phyloP scores from a whole-genome alignment of 2,888 invertebrate genomes.

The Glaucopsyche alexis region DNA sequence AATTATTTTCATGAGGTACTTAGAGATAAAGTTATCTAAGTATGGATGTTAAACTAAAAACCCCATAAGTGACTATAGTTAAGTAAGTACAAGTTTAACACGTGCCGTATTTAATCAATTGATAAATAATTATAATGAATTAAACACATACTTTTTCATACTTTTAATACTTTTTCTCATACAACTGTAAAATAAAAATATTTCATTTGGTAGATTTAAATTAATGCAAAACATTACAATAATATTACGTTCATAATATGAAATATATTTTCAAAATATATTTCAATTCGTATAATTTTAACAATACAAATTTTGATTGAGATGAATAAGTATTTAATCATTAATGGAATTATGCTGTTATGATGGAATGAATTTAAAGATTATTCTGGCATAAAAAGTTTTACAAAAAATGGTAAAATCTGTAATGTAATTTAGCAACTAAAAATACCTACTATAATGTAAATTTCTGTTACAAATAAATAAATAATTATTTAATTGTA shows the following conservation, averaged over 20 bases:
- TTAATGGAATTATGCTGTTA: background rate
- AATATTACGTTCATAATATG: background rate
- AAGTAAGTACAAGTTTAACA: too few species aligned
- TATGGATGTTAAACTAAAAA: background rate
- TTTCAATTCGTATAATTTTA: background rate
- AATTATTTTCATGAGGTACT: slow-evolving; percentile 2
- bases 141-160: background rate
- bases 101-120: background rate
- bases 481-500: too few species aligned
- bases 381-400: background rate
- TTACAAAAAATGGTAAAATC: background rate
- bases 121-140: background rate
- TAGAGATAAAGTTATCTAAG: background rate
- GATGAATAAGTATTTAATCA: background rate
- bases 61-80: too few species aligned
- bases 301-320: background rate
- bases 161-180: background rate
- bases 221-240: background rate
- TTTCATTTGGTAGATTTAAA: background rate
- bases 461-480: too few species aligned
- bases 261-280: background rate
- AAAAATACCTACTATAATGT: too few species aligned
- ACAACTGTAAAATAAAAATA: background rate
- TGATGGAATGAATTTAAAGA: background rate
- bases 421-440: too few species aligned